Evolutionary conservation across 1,140 invertebrate genomes (phyloP), one percentile per base, ranked within the genome.

Genomic region (Penaeus japonicus): DNA sequence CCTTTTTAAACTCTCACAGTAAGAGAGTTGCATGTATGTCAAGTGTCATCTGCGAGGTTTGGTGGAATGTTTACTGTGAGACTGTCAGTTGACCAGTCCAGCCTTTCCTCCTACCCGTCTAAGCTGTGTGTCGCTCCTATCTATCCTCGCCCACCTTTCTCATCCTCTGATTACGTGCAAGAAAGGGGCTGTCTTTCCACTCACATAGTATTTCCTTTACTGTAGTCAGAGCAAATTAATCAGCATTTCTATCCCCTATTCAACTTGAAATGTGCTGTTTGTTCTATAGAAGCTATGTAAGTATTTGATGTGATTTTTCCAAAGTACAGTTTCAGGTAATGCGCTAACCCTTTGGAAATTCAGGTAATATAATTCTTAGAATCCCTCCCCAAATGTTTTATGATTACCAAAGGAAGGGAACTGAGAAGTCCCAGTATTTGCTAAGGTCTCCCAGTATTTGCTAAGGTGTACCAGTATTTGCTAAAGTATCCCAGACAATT

Each of bases 241-340:
- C 79, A 55, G 59, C 55, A 47, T 73, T 87, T 87, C 79, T 85
- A 57, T 82, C 85, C 85, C 85, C 85, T 87, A 57, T 70, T 87
- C 78, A 87, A 87, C 85, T 82, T 87, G 57, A 87, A 87, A n/a
- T 87, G 77, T 87, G 53, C 85, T 87, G 57, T 75, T 87, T 81
- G 59, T 81, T 86, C 62, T 70, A 80, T 87, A 87, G 85, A 75
- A 62, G 79, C 73, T 70, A 82, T 87, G 79, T 82, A 82, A 82
- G 78, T 87, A 82, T 81, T 87, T 73, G 62, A 81, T 88, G 87
- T 88, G 57, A 83, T 83, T 88, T 75, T 65, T 77, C 54, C 54
- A 75, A 88, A 88, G 87, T 83, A 88, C 87, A 88, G 54, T 88
- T 88, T 88, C 87, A 88, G 87, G 87, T 88, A 82, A 77, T 88